These are phyloP conservation scores for Pristionchus entomophagus DNA, from an alignment of 2,888 invertebrate genomes.

Conservation along the genomic window DNA sequence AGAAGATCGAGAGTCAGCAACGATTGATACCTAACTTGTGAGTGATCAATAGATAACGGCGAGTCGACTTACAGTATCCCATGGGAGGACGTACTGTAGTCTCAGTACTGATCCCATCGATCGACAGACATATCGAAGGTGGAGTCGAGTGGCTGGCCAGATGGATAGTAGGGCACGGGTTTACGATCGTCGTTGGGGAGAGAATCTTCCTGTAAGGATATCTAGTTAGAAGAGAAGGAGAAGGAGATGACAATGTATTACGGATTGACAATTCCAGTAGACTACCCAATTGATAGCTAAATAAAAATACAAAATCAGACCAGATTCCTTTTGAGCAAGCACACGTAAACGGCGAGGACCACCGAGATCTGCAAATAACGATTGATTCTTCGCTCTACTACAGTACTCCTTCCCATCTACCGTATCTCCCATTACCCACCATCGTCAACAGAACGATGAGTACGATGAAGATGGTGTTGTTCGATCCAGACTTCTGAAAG, in stretches of 20 bases:
- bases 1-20: not conserved
- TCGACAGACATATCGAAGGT: conserved; percentile 48
- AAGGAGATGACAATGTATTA: too few relatives aligned
- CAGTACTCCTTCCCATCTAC: too few relatives aligned
- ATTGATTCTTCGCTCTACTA: not conserved
- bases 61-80: conserved; percentile 16
- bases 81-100: not conserved
- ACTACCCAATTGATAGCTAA: too few relatives aligned
- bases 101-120: conserved; percentile 47
- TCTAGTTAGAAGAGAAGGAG: too few relatives aligned
- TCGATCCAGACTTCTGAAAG: not conserved
- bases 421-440: not conserved
- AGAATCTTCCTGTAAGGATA: conserved; percentile 11
- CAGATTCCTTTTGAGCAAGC: conserved; percentile 21
- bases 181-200: not conserved
- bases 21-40: not conserved
- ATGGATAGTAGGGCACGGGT: conserved; percentile 33
- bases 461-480: not conserved
- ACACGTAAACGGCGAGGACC: not conserved
- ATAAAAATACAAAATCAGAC: too few relatives aligned
- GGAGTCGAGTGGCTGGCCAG: conserved; percentile 35
- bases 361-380: not conserved
- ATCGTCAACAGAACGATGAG: not conserved
- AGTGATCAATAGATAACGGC: not conserved
- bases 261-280: too few relatives aligned